Conservation (phyloP, 2,888 invertebrate species). For the Idaea straminata region DNA sequence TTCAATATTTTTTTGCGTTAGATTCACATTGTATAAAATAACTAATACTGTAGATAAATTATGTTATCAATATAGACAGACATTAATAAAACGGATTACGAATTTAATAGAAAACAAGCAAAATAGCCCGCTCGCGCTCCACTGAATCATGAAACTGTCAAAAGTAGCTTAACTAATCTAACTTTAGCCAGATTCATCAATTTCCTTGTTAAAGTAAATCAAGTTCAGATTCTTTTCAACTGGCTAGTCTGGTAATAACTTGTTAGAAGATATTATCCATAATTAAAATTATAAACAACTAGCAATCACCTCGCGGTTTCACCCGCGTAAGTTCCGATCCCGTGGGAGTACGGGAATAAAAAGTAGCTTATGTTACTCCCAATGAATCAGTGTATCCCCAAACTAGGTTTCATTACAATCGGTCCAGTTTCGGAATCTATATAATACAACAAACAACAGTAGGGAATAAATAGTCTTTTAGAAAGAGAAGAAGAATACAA, state of each 20-base stretch:
- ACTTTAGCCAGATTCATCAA: conserved; percentile 1
- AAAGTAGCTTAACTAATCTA: conserved; percentile 1
- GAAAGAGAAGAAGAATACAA: too few species aligned
- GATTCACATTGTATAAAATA: background rate
- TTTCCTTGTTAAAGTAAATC: background rate
- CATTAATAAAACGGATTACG: background rate
- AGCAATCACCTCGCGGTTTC: too few species aligned
- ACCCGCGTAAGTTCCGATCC: too few species aligned
- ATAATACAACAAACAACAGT: too few species aligned
- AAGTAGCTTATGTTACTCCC: too few species aligned
- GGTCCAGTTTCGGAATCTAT: too few species aligned
- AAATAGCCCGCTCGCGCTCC: background rate
- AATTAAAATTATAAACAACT: background rate
- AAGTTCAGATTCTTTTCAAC: background rate
- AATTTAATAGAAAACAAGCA: background rate
- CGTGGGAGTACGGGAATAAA: too few species aligned
- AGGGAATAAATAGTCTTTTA: too few species aligned
- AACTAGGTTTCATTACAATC: too few species aligned
- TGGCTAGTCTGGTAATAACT: background rate
- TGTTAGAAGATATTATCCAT: background rate
- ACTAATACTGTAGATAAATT: background rate
- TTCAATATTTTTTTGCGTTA: too few species aligned
- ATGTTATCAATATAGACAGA: background rate
- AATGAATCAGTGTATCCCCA: too few species aligned
- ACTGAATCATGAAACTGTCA: conserved; percentile 1